phyloP scores from a whole-genome alignment of 37 sponge, comb jelly and placozoan species.

The Bolinopsis microptera region DNA sequence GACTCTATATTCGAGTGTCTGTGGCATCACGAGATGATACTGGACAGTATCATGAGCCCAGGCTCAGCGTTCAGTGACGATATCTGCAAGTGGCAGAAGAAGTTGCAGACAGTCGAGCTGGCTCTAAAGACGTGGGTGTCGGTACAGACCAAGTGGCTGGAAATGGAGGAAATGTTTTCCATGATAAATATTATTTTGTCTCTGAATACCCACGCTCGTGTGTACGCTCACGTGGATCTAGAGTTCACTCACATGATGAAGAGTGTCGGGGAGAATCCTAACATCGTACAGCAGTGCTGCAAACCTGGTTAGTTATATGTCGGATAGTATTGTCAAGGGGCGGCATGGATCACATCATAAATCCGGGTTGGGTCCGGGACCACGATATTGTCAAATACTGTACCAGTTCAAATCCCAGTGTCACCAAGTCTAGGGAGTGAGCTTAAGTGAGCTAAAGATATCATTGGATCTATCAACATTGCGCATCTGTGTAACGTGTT shows the following conservation, averaged over 20 bases:
- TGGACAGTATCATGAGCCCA: constrained; percentile 58
- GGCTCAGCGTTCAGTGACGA: constrained; percentile 63
- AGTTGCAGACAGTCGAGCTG: constrained; percentile 50
- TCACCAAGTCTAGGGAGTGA: no score
- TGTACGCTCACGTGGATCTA: constrained; percentile 56
- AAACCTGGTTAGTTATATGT: not conserved
- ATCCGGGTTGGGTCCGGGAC: no score
- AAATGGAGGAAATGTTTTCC: constrained; percentile 64
- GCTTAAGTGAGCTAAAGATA: no score
- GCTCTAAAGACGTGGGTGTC: constrained; percentile 28
- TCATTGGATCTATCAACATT: no score
- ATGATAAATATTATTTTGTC: not conserved
- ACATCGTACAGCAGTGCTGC: constrained; percentile 64
- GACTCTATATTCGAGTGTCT: constrained; percentile 57
- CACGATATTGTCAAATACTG: no score
- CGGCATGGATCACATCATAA: no score
- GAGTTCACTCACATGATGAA: constrained; percentile 63
- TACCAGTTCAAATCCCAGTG: no score
- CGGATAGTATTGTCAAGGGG: no score
- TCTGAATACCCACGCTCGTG: constrained; percentile 45
- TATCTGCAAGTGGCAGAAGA: constrained; percentile 45
- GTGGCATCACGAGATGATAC: constrained; percentile 64
- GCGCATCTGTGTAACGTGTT: no score
- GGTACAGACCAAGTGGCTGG: constrained; percentile 60
- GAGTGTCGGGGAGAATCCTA: constrained; percentile 58